phyloP scores from a whole-genome alignment of 2,797 vertebrate species.

The Pelodytes ibericus region DNA sequence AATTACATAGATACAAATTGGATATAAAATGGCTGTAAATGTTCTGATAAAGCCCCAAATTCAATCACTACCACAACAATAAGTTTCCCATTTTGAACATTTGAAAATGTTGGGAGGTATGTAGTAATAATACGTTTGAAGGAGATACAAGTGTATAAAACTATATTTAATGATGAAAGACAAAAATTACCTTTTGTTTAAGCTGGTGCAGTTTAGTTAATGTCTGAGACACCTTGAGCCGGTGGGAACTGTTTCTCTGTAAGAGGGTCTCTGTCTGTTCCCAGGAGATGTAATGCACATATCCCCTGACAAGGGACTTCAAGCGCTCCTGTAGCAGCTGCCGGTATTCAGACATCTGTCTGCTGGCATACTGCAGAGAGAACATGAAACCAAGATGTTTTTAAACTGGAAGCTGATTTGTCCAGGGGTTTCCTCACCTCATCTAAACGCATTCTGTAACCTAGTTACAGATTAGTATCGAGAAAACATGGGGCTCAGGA shows the following conservation, averaged over 20 bases:
- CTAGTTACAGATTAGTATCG: not conserved
- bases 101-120: not conserved
- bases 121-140: no score
- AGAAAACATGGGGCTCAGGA: no score
- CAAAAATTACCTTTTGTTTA: constrained; percentile 24
- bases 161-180: not conserved
- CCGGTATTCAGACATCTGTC: constrained; percentile 26
- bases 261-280: constrained; percentile 22
- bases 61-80: not conserved
- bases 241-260: not conserved
- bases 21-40: no score
- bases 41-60: not conserved
- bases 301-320: constrained; percentile 14
- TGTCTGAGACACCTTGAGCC: not conserved
- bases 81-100: not conserved
- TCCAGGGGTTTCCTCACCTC: no score
- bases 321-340: constrained; percentile 14
- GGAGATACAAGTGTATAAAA: no score
- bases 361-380: constrained; percentile 15
- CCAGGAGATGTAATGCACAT: constrained; percentile 23
- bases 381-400: not conserved
- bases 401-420: not conserved
- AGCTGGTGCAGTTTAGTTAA: constrained; percentile 16
- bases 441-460: no score
- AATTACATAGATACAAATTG: no score